Percentiles rank a stretch among this genome's conserved stretches.
Conservation (phyloP, 2,113 vertebrate species). For the Colius striatus region DNA sequence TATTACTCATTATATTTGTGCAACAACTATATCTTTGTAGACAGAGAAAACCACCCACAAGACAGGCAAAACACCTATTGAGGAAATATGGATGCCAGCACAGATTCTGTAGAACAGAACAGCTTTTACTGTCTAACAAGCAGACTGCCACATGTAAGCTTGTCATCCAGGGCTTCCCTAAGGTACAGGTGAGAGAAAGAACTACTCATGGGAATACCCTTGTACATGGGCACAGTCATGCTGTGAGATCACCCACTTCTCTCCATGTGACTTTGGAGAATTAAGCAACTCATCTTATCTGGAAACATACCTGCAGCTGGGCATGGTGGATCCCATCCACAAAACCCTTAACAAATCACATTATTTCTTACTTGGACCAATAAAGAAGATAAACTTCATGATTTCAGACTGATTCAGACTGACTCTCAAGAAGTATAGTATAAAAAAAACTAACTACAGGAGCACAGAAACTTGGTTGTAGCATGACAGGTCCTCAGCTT, state of each 20-base stretch:
- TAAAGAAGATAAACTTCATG: slow-evolving; percentile 26
- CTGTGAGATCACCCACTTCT: not conserved
- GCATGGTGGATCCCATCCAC: not conserved
- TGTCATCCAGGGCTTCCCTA: not conserved
- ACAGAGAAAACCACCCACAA: not conserved
- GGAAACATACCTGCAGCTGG: not conserved
- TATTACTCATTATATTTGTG: not conserved
- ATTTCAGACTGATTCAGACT: slow-evolving; percentile 22
- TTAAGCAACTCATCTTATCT: not conserved
- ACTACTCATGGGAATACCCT: fast-evolving
- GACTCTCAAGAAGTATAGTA: slow-evolving; percentile 17
- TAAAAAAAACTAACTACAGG: not conserved
- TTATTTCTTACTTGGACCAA: slow-evolving; percentile 1
- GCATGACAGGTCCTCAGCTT: not conserved
- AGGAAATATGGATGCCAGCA: not conserved
- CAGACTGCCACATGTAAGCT: not conserved
- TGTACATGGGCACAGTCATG: not conserved
- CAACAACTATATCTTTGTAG: not conserved
- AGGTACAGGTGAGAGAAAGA: not conserved
- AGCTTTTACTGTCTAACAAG: not conserved
- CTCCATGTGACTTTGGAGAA: not conserved
- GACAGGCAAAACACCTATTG: not conserved
- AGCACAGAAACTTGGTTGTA: not conserved
- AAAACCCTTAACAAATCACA: not conserved
- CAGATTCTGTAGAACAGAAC: not conserved